These are phyloP conservation scores for Petaurus breviceps DNA, from an alignment of 2,113 vertebrate genomes.

Conservation along the genomic window DNA sequence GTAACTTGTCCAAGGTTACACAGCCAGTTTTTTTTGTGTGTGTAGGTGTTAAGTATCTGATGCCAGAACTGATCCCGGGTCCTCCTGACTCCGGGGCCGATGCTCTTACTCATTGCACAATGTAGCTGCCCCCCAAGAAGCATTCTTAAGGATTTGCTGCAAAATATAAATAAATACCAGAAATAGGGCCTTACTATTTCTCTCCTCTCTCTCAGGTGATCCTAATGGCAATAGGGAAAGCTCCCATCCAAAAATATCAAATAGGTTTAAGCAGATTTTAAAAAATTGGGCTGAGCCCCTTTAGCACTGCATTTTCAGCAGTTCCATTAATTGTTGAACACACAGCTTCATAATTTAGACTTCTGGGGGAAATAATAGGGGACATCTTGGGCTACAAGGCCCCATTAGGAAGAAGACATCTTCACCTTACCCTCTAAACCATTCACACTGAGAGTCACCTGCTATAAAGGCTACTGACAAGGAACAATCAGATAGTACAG, in stretches of 20 bases:
- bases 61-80: no score
- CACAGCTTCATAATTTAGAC: neutral
- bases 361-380: neutral
- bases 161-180: neutral
- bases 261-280: neutral
- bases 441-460: neutral
- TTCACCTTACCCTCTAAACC: neutral
- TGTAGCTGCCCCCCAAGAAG: no score
- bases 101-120: no score
- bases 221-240: neutral
- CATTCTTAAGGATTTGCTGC: neutral
- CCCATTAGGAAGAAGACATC: neutral
- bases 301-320: neutral
- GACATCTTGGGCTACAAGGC: neutral
- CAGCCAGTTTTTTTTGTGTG: no score
- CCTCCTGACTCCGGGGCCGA: no score
- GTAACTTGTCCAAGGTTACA: no score
- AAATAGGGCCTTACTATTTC: neutral
- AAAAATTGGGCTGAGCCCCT: neutral
- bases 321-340: neutral
- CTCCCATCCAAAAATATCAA: neutral
- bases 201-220: neutral
- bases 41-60: no score
- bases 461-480: neutral
- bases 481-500: no score